Evolutionary conservation across 2,113 vertebrate genomes (phyloP).

Genomic region (Vidua macroura): DNA sequence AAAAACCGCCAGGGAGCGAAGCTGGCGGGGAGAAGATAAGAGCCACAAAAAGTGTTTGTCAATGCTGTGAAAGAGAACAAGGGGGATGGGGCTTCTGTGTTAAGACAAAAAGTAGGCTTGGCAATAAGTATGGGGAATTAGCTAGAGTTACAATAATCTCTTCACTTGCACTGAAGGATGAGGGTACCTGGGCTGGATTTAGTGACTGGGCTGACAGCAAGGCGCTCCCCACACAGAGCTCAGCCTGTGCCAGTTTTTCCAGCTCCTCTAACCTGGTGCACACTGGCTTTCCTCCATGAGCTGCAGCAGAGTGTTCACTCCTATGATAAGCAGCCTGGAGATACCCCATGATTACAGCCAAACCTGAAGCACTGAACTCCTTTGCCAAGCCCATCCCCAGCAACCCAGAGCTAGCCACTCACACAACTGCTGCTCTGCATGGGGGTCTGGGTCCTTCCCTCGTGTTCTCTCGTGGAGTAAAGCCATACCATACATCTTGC

Average conservation of each 20-base stretch:
- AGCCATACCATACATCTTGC: neutral
- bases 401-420: neutral
- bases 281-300: neutral
- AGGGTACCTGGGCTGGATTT: neutral
- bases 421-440: neutral
- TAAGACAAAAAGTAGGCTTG: neutral
- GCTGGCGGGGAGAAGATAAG: conserved; percentile 46
- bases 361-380: neutral
- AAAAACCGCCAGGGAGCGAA: conserved; percentile 44
- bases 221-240: neutral
- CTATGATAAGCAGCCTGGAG: neutral
- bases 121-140: neutral
- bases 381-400: neutral
- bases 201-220: neutral
- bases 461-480: fast-evolving
- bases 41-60: conserved; percentile 8
- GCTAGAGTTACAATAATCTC: neutral
- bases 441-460: neutral
- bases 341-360: neutral
- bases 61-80: neutral
- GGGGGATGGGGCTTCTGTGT: neutral
- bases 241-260: neutral
- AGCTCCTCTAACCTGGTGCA: neutral
- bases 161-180: neutral
- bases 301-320: neutral